Conservation (phyloP, 2,797 vertebrate species). For the Phrynocephalus guinanensis region DNA sequence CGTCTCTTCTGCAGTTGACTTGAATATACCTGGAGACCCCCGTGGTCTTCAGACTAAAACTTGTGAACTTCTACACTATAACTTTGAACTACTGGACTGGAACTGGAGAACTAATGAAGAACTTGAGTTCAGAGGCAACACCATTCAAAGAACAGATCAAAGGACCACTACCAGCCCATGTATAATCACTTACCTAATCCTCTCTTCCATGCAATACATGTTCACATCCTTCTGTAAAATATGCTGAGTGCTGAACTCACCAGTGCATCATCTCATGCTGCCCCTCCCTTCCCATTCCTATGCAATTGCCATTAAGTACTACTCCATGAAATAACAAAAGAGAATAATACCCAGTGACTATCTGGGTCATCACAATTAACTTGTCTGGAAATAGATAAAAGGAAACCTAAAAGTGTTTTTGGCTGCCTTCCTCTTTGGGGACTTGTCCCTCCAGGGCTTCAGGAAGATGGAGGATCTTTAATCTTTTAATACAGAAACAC, state of each 20-base stretch:
- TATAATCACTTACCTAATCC: slow-evolving; percentile 10
- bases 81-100: background rate
- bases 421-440: slow-evolving; percentile 63
- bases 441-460: slow-evolving; percentile 63
- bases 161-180: background rate
- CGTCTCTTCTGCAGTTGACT: background rate
- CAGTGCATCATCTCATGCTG: slow-evolving; percentile 38
- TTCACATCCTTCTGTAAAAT: slow-evolving; percentile 17
- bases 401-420: slow-evolving; percentile 69
- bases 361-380: slow-evolving; percentile 73
- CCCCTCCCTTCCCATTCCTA: background rate
- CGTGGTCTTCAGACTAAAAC: background rate
- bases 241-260: slow-evolving; percentile 31
- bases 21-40: background rate
- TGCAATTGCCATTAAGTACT: slow-evolving; percentile 58
- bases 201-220: slow-evolving; percentile 28
- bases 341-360: slow-evolving; percentile 49
- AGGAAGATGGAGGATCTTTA: slow-evolving; percentile 60
- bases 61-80: background rate
- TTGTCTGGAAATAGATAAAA: slow-evolving; percentile 72
- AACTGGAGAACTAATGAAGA: background rate
- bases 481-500: slow-evolving; percentile 61
- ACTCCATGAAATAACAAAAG: slow-evolving; percentile 63
- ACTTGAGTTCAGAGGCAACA: background rate
- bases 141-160: background rate